These are phyloP conservation scores for Neosilurus mollespiculum DNA, from an alignment of 2,797 vertebrate species.

Conservation along the genomic window DNA sequence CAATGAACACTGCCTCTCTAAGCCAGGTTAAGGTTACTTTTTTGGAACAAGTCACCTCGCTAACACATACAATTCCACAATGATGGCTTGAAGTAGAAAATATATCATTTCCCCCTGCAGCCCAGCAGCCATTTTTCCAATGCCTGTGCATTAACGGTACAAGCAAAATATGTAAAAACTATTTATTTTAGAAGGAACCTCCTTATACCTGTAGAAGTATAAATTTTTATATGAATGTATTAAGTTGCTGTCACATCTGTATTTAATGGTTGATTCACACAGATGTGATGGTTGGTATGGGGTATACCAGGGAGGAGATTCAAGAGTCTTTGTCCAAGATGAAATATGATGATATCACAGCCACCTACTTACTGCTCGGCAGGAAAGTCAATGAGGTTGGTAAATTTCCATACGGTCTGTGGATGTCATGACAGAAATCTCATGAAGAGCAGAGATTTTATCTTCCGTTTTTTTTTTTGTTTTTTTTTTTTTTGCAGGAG, in stretches of 20 bases:
- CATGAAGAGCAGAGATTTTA: background rate
- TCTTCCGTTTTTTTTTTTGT: background rate
- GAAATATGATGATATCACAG: constrained; percentile 98
- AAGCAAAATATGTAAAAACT: background rate
- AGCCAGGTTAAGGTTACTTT: background rate
- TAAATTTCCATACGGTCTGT: background rate
- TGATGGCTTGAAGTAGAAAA: background rate
- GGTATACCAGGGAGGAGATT: constrained; percentile 96
- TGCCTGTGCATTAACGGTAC: background rate
- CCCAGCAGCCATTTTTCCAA: background rate
- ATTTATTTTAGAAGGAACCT: background rate
- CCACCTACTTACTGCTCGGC: constrained; percentile 93
- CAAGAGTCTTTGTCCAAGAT: constrained; percentile 96
- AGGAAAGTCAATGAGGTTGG: constrained; percentile 91
- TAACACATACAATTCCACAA: background rate
- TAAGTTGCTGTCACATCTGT: background rate
- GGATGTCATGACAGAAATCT: background rate
- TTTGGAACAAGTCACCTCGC: background rate
- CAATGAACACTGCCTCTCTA: too few species aligned
- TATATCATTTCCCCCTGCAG: background rate
- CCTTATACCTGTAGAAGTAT: background rate
- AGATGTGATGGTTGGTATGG: constrained; percentile 99
- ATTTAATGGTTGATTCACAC: constrained; percentile 14
- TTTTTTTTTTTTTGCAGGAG: constrained; percentile 70
- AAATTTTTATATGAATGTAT: background rate